Percentiles rank a stretch among this genome's conserved stretches.
These are phyloP conservation scores for Phyto melanocephala DNA, from an alignment of 2,888 invertebrate species.

Conservation along the genomic window DNA sequence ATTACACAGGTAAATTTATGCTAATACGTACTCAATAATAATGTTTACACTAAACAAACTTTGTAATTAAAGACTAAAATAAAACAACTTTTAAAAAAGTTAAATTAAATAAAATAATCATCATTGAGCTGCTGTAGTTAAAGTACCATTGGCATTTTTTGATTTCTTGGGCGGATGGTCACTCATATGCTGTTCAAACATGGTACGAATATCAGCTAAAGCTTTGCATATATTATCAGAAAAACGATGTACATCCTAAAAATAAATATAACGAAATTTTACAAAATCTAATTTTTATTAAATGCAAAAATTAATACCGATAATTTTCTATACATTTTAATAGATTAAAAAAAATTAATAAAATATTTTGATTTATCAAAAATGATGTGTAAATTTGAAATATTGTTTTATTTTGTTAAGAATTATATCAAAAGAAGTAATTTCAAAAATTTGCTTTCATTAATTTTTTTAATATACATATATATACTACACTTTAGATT, in stretches of 20 bases:
- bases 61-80: slow-evolving; percentile 21
- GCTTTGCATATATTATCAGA: slow-evolving; percentile 86
- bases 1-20: slow-evolving; percentile 44
- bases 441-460: too few relatives aligned
- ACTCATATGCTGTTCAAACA: slow-evolving; percentile 82
- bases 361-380: too few relatives aligned
- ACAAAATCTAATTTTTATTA: too few relatives aligned
- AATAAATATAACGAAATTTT: slow-evolving; percentile 63
- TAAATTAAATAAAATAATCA: slow-evolving; percentile 18
- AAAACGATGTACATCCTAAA: slow-evolving; percentile 89
- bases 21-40: slow-evolving; percentile 38
- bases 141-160: slow-evolving; percentile 69
- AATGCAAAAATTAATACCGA: too few relatives aligned
- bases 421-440: too few relatives aligned
- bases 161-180: slow-evolving; percentile 69
- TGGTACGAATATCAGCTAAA: slow-evolving; percentile 84
- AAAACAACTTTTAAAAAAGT: slow-evolving; percentile 53
- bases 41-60: slow-evolving; percentile 35
- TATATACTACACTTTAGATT: too few relatives aligned
- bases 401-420: too few relatives aligned
- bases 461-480: too few relatives aligned
- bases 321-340: too few relatives aligned
- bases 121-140: slow-evolving; percentile 60
- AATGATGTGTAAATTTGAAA: too few relatives aligned
- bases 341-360: too few relatives aligned